Percentiles rank a stretch among this genome's conserved stretches.
These are phyloP conservation scores for Hanleya hanleyi DNA, from an alignment of 2,888 invertebrate species.

Conservation along the genomic window DNA sequence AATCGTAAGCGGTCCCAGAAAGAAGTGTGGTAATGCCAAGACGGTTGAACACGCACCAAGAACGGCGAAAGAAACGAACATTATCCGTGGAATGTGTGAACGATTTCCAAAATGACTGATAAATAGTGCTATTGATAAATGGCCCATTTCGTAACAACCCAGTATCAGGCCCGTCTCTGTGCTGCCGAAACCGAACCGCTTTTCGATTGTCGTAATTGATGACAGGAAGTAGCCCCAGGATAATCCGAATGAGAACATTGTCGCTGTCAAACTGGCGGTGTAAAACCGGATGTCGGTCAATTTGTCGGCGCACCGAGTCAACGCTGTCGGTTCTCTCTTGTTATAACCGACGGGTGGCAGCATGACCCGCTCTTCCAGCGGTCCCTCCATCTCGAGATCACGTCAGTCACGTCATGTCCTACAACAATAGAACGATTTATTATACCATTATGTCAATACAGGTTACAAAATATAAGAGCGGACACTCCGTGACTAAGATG, in stretches of 20 bases:
- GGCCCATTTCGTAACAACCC: constrained; percentile 5
- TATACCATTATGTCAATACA: no score
- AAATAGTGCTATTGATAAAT: neutral
- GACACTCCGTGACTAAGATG: no score
- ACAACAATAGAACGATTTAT: no score
- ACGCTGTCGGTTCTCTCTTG: neutral
- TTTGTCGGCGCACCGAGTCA: neutral
- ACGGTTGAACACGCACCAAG: neutral
- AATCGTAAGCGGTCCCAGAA: constrained; percentile 1
- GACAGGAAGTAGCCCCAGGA: neutral
- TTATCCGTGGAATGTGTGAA: neutral
- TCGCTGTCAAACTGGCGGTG: neutral
- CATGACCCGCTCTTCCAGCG: neutral
- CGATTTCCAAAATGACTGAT: constrained; percentile 12
- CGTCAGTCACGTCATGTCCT: no score
- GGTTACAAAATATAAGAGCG: no score
- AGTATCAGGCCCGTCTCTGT: neutral
- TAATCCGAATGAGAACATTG: neutral
- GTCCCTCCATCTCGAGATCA: neutral
- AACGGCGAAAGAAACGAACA: neutral
- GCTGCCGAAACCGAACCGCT: constrained; percentile 1
- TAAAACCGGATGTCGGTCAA: neutral
- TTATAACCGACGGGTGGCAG: neutral
- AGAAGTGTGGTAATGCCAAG: neutral
- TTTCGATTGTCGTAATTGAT: neutral